Base-by-base conservation (phyloP, 2,113 vertebrate genomes). In the Poicephalus gulielmi region DNA sequence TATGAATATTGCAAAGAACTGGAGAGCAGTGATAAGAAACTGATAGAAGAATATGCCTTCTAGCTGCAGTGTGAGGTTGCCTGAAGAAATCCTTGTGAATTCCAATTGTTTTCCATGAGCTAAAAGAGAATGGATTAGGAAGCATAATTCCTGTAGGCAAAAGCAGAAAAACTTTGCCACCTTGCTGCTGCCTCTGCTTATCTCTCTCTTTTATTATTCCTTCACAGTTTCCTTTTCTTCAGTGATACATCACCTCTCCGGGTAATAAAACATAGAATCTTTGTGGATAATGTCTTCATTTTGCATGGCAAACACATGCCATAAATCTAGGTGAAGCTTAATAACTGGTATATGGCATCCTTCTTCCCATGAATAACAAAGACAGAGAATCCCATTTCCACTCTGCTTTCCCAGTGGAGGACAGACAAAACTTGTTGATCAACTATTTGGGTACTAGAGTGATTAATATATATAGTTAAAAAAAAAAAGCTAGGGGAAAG, bases 231-330 rank as follows among this genome's bases (percentile, higher is more conserved):
- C 83, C 52, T 68, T 93, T 95, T 95, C 46, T 71, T 84, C 44
- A 55, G 31, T 90, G 94, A 90, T 90, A 71, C 86, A 93, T 92
- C 83, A 94, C 43, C 80, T 47, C 57, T 93, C 27, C 57, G 63
- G 69, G 57, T 87, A 71, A 92, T 92, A 93, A 96, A 96, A 96
- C 86, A 91, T 15, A 52, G 90, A 73, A 90, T 85, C 80, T 95
- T 82, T 88, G 41, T 95, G 68, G 93, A 83, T 95, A 95, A 96
- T 95, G 37, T 86, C 87, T 95, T 96, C 88, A 85, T 95, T 95
- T 96, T 91, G 86, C 88, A 88, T 90, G 79, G 33, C 49, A 92
- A 95, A 96, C 69, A 94, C 25, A 49, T 52, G 55, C 81, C 73
- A 74, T 96, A 93, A 95, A 95, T 96, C 60, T 73, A 88, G 60